Base-by-base conservation (phyloP, 2,113 vertebrate genomes). In the Chlamydotis undulata region DNA sequence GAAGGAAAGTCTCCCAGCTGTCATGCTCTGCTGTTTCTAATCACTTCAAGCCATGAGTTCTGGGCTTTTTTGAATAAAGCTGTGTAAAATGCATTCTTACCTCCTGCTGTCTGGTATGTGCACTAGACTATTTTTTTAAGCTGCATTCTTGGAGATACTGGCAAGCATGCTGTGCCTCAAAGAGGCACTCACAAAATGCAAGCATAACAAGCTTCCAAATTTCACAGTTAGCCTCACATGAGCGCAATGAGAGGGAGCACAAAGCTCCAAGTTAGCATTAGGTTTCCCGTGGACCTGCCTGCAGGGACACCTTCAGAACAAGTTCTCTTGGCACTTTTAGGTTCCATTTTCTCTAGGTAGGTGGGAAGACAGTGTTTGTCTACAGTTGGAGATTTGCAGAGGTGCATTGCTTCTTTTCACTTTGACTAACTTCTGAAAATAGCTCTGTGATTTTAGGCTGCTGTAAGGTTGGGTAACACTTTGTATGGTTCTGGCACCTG, bases 61-160 rank as follows among this genome's bases (percentile, higher is more conserved):
- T 75, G 77, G 75, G 22, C 2, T 1, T 31, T 93, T 92, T 93
- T 84, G 45, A 91, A 59, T 57, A 95, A 80, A 79, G 77, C 77
- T 79, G 61, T 68, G 60, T 82, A 87, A 87, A 95, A 91, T 17
- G 50, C 74, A 41, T 78, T 91, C 87, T 84, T 94, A 70, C 64
- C 87, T 94, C 89, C 77, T 95, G 17, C 70, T 76, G 87, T 94
- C 94, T 94, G 91, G 87, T 91, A 96, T 93, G 94, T 45, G 53
- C 53, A 76, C 89, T 94, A 43, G 64, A 53, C 43, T 95, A 26
- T 95, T 96, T 87, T 95, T 94, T 89, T 95, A 96, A 94, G 84
- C 87, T 85, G 91, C 84, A 79, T 95, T 97, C 89, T 89, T 94
- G 52, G 80, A 83, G 49, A 67, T 91, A 78, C 22, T 94, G 77